phyloP scores from a whole-genome alignment of 2,888 invertebrate species.

The Xanthostigma xanthostigma region DNA sequence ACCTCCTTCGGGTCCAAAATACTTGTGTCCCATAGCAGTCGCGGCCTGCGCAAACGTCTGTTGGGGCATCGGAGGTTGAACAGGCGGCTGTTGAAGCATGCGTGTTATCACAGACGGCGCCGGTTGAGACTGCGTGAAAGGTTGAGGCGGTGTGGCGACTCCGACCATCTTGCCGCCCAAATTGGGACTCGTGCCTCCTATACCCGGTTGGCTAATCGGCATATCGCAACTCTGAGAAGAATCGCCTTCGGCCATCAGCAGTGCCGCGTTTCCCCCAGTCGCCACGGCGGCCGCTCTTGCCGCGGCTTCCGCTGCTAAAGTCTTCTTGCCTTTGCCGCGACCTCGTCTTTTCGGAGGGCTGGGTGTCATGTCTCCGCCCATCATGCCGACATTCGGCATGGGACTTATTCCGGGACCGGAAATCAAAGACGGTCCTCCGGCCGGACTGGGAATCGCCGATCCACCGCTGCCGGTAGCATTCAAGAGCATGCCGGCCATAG shows the following conservation, averaged over 20 bases:
- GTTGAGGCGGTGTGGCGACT: conserved; percentile 33
- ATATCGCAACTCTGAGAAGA: conserved; percentile 11
- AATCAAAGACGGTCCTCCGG: conserved; percentile 19
- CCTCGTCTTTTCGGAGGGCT: conserved; percentile 26
- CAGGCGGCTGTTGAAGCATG: conserved; percentile 38
- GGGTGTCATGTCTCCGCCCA: conserved; percentile 10
- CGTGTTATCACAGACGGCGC: conserved; percentile 45
- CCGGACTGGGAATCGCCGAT: conserved; percentile 14
- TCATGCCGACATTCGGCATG: conserved; percentile 18
- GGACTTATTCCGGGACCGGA: conserved; percentile 9
- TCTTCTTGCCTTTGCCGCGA: conserved; percentile 30
- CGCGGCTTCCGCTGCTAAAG: conserved; percentile 30
- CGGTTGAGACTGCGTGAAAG: conserved; percentile 32
- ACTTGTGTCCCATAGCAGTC: conserved; percentile 28
- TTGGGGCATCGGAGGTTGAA: conserved; percentile 18
- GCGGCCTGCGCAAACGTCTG: conserved; percentile 27
- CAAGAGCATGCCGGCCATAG: conserved; percentile 21
- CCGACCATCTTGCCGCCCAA: conserved; percentile 20
- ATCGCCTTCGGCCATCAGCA: conserved; percentile 23
- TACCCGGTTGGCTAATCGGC: conserved; percentile 19
- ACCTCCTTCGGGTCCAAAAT: conserved; percentile 20
- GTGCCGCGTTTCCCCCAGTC: conserved; percentile 18
- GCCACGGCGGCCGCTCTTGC: conserved; percentile 31
- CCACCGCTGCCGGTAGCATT: conserved; percentile 19
- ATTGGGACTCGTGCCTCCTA: conserved; percentile 1